These are phyloP conservation scores for Callithrix jacchus DNA, from an alignment of 2,113 vertebrate genomes.

Conservation along the genomic window DNA sequence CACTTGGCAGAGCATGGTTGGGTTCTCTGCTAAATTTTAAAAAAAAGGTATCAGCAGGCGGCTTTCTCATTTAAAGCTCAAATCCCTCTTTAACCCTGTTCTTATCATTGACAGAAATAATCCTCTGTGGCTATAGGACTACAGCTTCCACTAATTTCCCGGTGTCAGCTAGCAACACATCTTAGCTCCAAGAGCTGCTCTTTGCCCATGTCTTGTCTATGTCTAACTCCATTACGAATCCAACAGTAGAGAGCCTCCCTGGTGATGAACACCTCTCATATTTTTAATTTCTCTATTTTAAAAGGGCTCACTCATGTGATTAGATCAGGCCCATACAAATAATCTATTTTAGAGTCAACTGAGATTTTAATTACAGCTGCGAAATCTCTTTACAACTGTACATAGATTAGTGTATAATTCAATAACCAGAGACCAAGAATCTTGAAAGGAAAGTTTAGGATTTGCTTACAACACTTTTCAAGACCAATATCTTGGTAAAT, in stretches of 20 bases:
- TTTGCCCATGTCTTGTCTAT: neutral
- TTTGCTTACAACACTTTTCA: neutral
- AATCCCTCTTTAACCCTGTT: too few relatives aligned
- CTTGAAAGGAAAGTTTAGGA: neutral
- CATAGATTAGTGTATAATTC: too few relatives aligned
- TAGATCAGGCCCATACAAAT: neutral
- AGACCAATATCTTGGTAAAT: neutral
- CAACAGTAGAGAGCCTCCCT: neutral
- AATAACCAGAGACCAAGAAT: neutral
- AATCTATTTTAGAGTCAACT: neutral
- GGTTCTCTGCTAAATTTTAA: neutral
- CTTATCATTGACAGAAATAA: neutral
- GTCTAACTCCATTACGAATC: neutral
- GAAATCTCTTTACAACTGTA: neutral
- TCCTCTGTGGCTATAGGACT: neutral
- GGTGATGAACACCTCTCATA: neutral
- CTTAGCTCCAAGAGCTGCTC: neutral
- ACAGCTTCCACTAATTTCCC: neutral
- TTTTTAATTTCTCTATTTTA: neutral
- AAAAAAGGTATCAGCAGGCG: neutral
- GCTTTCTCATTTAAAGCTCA: neutral
- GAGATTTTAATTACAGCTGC: neutral
- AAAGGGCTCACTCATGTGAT: neutral
- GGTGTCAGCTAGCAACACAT: neutral
- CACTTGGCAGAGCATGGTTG: neutral